A percentile compares a stretch with the other conserved stretches of the same genome.
These are phyloP conservation scores for Poecilia gillii DNA, from an alignment of 2,797 vertebrate species.

Conservation along the genomic window DNA sequence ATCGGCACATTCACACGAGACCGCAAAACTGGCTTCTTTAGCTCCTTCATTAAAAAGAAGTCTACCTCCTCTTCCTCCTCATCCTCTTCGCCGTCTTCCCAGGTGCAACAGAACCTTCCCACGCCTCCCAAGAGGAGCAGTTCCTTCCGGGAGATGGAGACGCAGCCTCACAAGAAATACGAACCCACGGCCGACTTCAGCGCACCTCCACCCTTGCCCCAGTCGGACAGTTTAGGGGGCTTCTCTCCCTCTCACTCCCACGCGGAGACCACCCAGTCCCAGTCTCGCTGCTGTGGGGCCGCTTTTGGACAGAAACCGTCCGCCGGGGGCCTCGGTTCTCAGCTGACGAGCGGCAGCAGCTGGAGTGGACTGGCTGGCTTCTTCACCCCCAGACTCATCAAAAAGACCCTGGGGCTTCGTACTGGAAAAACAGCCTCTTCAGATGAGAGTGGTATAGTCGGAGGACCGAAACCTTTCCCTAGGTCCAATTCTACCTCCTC, in stretches of 20 bases:
- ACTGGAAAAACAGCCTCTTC: constrained; percentile 88
- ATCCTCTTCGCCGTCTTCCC: constrained; percentile 75
- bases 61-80: constrained; percentile 80
- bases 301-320: constrained; percentile 91
- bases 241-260: constrained; percentile 85
- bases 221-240: constrained; percentile 85
- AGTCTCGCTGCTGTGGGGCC: constrained; percentile 92
- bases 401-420: constrained; percentile 95
- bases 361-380: constrained; percentile 97
- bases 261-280: constrained; percentile 86
- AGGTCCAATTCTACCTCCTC: constrained; percentile 99
- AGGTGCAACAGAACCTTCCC: constrained; percentile 88
- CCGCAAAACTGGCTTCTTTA: constrained; percentile 97
- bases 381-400: constrained; percentile 98
- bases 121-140: constrained; percentile 96
- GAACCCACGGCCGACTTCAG: constrained; percentile 91
- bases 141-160: constrained; percentile 98
- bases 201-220: constrained; percentile 87
- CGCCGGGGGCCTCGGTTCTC: constrained; percentile 76
- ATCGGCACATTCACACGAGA: constrained; percentile 92
- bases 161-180: constrained; percentile 96
- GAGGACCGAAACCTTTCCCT: constrained; percentile 86
- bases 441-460: constrained; percentile 82
- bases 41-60: constrained; percentile 99
- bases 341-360: constrained; percentile 84